Percentiles rank a stretch among this genome's conserved stretches.
phyloP scores from a whole-genome alignment of 1,140 invertebrate genomes.

The Archegozetes longisetosus region DNA sequence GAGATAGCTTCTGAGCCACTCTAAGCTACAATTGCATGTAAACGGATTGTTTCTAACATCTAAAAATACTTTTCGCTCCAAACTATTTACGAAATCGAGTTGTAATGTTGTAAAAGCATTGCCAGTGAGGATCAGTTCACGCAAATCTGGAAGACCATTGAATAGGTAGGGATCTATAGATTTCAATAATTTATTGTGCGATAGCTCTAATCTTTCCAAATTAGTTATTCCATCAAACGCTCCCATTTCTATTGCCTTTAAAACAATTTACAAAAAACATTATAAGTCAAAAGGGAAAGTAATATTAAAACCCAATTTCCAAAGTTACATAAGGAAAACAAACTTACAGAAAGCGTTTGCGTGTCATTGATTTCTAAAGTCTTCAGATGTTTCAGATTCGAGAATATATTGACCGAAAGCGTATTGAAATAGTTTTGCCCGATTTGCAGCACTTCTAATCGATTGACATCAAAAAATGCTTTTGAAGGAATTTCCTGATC shows the following conservation, averaged over 20 bases:
- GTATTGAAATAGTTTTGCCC: slow-evolving; percentile 24
- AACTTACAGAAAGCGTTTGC: not conserved
- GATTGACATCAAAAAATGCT: slow-evolving; percentile 19
- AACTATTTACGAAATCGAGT: slow-evolving; percentile 16
- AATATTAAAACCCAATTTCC: slow-evolving; percentile 1
- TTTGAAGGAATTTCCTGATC: slow-evolving; percentile 14
- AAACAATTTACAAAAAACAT: not conserved
- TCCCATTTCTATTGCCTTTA: slow-evolving; percentile 24
- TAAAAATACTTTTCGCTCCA: slow-evolving; percentile 22
- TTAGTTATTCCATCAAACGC: slow-evolving; percentile 31
- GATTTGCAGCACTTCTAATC: slow-evolving; percentile 22
- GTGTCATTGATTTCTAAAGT: not conserved
- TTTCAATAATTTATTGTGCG: slow-evolving; percentile 26
- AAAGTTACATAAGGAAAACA: not conserved
- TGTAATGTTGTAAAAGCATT: slow-evolving; percentile 20
- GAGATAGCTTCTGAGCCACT: slow-evolving; percentile 42
- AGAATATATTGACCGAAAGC: not conserved
- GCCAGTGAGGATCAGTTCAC: slow-evolving; percentile 39
- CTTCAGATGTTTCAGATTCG: slow-evolving; percentile 2
- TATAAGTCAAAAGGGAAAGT: not conserved
- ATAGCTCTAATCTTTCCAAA: slow-evolving; percentile 47
- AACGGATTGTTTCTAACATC: slow-evolving; percentile 62
- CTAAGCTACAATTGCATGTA: slow-evolving; percentile 65
- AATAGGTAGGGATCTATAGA: slow-evolving; percentile 48
- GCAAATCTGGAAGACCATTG: slow-evolving; percentile 45